A percentile compares a stretch with the other conserved stretches of the same genome.
Conservation (phyloP, 2,888 invertebrate genomes). For the Phyllotreta cruciferae region DNA sequence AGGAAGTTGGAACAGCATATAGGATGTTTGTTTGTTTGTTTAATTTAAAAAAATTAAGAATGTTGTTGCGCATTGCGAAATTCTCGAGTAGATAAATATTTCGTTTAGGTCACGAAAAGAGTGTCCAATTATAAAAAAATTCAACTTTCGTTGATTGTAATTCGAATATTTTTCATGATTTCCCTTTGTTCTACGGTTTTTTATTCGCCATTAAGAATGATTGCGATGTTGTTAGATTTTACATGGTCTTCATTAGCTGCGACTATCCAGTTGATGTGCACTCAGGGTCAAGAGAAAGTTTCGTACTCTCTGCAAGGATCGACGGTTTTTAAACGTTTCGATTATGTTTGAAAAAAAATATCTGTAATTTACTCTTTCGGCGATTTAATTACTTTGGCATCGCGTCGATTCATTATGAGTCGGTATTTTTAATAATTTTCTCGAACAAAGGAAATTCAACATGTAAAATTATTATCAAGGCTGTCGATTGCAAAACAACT, state of each 20-base stretch:
- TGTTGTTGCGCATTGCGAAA: too few species aligned
- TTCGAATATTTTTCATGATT: neutral
- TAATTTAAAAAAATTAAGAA: too few species aligned
- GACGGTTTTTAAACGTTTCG: conserved; percentile 6
- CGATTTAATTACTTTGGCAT: neutral
- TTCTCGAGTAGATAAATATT: too few species aligned
- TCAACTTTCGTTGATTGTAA: too few species aligned
- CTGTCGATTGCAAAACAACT: conserved; percentile 3
- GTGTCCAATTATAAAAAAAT: too few species aligned
- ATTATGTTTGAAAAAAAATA: conserved; percentile 11
- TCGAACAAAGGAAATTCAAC: neutral
- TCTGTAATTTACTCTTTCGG: neutral
- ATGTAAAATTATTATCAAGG: conserved; percentile 7
- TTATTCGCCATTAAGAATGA: conserved; percentile 12
- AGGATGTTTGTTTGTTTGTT: too few species aligned
- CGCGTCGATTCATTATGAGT: neutral
- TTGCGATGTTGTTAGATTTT: conserved; percentile 11
- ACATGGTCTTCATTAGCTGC: conserved; percentile 9
- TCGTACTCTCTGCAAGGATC: conserved; percentile 11
- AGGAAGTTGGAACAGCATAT: conserved; percentile 5
- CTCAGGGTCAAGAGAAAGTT: conserved; percentile 34
- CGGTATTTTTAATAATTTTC: conserved; percentile 1
- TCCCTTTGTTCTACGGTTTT: conserved; percentile 3
- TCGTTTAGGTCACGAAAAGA: too few species aligned
- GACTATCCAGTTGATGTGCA: conserved; percentile 21